Evolutionary conservation across 2,797 vertebrate species (phyloP).

Genomic region (Brachyrhaphis roseni): DNA sequence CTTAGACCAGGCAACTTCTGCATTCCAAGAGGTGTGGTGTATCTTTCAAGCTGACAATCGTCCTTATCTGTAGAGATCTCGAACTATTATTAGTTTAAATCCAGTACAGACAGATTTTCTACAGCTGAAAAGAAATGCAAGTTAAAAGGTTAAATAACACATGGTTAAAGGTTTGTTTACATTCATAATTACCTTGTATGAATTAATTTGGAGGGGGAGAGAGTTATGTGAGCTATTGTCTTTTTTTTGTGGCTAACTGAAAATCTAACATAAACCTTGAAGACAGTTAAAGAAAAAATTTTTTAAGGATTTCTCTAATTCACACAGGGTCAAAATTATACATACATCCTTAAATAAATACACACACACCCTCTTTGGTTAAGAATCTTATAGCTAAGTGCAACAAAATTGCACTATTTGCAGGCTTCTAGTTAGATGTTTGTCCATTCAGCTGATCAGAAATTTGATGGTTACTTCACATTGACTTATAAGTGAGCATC

Average conservation of each 20-base stretch:
- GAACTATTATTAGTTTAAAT: constrained; percentile 27
- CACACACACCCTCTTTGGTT: not conserved
- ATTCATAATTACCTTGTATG: not conserved
- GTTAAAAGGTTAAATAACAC: not conserved
- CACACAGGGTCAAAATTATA: not conserved
- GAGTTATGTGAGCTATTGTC: not conserved
- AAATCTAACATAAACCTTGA: not conserved
- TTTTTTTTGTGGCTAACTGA: not conserved
- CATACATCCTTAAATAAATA: not conserved
- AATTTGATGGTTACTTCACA: not conserved
- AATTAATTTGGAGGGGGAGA: not conserved
- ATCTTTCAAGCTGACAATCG: constrained; percentile 34
- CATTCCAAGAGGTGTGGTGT: constrained; percentile 56
- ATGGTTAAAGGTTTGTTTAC: not conserved
- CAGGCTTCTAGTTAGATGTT: not conserved
- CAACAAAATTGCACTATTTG: not conserved
- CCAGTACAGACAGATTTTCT: not conserved
- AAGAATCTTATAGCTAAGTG: not conserved
- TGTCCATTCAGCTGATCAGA: not conserved
- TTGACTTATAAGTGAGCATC: not conserved
- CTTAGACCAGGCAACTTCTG: constrained; percentile 51
- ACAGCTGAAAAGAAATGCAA: constrained; percentile 1
- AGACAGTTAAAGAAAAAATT: not conserved
- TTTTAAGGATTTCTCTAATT: not conserved
- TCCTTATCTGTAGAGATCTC: constrained; percentile 29